Conservation (phyloP, 2,797 vertebrate species). For the Anabacerthia variegaticeps region DNA sequence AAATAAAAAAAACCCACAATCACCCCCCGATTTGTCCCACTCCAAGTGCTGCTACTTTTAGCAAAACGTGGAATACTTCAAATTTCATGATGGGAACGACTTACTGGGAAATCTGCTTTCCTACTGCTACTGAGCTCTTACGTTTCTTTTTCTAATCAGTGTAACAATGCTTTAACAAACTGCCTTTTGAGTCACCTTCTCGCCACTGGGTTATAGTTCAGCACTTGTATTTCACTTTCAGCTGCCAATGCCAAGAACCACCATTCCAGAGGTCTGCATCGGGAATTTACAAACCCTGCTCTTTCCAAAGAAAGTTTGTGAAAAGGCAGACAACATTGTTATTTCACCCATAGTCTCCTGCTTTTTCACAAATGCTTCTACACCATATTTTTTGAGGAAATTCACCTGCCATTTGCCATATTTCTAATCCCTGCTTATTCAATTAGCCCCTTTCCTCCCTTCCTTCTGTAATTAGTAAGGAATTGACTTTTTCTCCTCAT, state of each 20-base stretch:
- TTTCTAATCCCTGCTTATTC: not conserved
- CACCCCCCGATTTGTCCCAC: not conserved
- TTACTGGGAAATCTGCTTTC: not conserved
- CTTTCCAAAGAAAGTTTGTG: not conserved
- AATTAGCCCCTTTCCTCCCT: not conserved
- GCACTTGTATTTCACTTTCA: not conserved
- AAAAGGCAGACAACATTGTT: not conserved
- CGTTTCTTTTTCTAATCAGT: not conserved
- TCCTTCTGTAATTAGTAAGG: not conserved
- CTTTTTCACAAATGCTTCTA: not conserved
- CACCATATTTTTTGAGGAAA: not conserved
- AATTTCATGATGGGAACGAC: not conserved
- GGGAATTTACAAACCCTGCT: not conserved
- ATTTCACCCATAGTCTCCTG: not conserved
- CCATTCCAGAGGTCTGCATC: not conserved
- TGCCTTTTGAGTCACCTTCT: not conserved
- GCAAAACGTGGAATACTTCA: not conserved
- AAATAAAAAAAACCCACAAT: no score
- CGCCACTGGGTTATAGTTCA: fast-evolving
- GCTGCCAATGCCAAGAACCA: not conserved
- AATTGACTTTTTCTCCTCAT: not conserved
- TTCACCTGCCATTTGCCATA: not conserved
- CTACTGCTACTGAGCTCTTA: not conserved
- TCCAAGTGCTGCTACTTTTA: not conserved
- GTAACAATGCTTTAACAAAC: not conserved